Base-by-base conservation (phyloP, 92 coral and sea anemone genomes). In the Actinernus sp. region DNA sequence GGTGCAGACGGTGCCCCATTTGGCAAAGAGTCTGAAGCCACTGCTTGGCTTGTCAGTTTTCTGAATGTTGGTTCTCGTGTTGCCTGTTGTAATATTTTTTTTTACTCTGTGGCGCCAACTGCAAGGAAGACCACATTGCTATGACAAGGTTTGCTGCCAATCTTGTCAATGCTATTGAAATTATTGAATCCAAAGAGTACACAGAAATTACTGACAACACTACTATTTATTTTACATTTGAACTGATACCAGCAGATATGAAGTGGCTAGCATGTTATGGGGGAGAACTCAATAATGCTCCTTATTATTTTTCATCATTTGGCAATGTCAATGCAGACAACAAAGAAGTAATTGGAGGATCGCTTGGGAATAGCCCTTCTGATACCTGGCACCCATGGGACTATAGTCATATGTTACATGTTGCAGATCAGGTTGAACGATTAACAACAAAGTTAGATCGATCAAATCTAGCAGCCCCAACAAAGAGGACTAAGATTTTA, bases 301-400 rank as follows among this genome's bases (percentile, higher is more conserved):
- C 79, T 22, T n/a, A n/a, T n/a, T 70, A 27, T 65, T 61, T 79
- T 69, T 79, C 79, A 21, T 30, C 66, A 22, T 79, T 69, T 53
- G 86, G 50, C 8, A 45, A 79, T 79, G 86, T 86, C 27, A 73
- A 36, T n/a, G n/a, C n/a, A n/a, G n/a, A n/a, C n/a, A n/a, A n/a
- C n/a, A 36, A 7, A 14, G 7, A 36, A 36, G 14, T 14, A 36
- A 36, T 36, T 7, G 14, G 14, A 80, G 10, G n/a, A n/a, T n/a
- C n/a, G n/a, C n/a, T n/a, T n/a, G n/a, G n/a, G n/a, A 46, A 33
- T 26, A 38, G 26, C 56, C 46, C 78, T 14, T 55, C 53, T 17
- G 26, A 79, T 55, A 69, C 86, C 43, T 78, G 86, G 82, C 71
- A 79, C 39, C 91, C 91, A 56, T 85, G 92, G 92, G 49, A 44